A percentile compares a stretch with the other conserved stretches of the same genome.
Evolutionary conservation across 1,140 invertebrate species (phyloP).

Genomic region (Mylabris phalerata): DNA sequence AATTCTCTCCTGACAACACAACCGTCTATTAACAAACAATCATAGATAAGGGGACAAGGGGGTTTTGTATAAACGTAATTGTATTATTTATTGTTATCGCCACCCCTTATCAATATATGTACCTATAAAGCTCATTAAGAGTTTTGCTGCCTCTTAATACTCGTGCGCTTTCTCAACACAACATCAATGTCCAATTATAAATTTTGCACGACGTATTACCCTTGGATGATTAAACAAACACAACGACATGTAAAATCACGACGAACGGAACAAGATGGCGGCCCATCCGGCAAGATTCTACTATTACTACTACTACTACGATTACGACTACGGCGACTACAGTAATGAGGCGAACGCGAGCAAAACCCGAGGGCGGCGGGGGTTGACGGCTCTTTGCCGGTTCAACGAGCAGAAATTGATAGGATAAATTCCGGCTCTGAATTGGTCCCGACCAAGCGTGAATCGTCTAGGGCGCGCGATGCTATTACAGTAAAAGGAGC

Average conservation of each 20-base stretch:
- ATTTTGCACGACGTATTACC: slow-evolving; percentile 29
- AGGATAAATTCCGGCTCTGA: slow-evolving; percentile 59
- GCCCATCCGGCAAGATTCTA: slow-evolving; percentile 23
- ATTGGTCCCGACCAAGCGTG: slow-evolving; percentile 55
- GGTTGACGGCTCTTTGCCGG: slow-evolving; percentile 49
- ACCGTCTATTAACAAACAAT: too few species aligned
- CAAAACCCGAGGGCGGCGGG: slow-evolving; percentile 11
- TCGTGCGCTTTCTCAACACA: neutral
- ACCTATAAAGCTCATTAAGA: too few species aligned
- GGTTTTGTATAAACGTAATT: neutral
- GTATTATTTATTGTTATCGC: neutral
- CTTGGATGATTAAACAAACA: slow-evolving; percentile 37
- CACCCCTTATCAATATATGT: neutral
- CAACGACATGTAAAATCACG: slow-evolving; percentile 39
- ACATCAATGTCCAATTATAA: slow-evolving; percentile 34
- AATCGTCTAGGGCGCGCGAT: slow-evolving; percentile 34
- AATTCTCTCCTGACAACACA: too few species aligned
- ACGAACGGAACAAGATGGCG: slow-evolving; percentile 37
- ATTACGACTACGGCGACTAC: neutral
- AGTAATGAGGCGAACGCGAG: slow-evolving; percentile 17
- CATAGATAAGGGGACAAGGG: neutral
- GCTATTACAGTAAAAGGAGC: neutral
- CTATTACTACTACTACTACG: too few species aligned
- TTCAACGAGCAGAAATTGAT: slow-evolving; percentile 59
- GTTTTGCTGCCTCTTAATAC: too few species aligned